Evolutionary conservation across 2,113 vertebrate species (phyloP).

Genomic region (Erythrocebus patas): DNA sequence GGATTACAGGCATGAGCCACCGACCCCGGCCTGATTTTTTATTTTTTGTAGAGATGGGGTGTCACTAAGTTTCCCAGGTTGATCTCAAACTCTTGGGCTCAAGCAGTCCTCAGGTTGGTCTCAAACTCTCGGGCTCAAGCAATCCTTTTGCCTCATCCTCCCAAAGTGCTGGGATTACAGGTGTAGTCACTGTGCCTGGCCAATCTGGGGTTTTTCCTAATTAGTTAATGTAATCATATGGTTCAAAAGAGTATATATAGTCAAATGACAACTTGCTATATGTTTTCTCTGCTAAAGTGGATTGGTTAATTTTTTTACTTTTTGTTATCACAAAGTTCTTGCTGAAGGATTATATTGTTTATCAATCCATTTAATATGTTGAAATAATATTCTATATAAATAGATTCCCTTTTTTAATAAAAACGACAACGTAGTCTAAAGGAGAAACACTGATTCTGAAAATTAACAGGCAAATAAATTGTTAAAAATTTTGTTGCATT

Average conservation of each 20-base stretch:
- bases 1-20: no score
- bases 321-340: slow-evolving; percentile 18
- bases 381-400: slow-evolving; percentile 9
- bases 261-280: slow-evolving; percentile 22
- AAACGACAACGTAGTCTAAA: slow-evolving; percentile 18
- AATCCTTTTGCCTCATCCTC: no score
- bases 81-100: no score
- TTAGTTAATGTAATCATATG: neutral
- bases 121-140: no score
- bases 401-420: slow-evolving; percentile 13
- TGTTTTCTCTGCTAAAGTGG: slow-evolving; percentile 14
- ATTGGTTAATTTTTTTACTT: neutral
- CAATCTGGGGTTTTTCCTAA: neutral
- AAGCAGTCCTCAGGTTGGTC: no score
- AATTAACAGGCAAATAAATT: slow-evolving; percentile 25
- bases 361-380: neutral
- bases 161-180: no score
- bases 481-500: slow-evolving; percentile 2
- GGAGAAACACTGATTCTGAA: neutral
- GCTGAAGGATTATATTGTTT: neutral
- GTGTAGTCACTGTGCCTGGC: neutral
- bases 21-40: no score
- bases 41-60: no score
- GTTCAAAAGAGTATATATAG: neutral
- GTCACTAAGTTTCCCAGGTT: no score